A percentile compares a stretch with the other conserved stretches of the same genome.
phyloP scores from a whole-genome alignment of 2,113 vertebrate genomes.

The Trogon melanurus region DNA sequence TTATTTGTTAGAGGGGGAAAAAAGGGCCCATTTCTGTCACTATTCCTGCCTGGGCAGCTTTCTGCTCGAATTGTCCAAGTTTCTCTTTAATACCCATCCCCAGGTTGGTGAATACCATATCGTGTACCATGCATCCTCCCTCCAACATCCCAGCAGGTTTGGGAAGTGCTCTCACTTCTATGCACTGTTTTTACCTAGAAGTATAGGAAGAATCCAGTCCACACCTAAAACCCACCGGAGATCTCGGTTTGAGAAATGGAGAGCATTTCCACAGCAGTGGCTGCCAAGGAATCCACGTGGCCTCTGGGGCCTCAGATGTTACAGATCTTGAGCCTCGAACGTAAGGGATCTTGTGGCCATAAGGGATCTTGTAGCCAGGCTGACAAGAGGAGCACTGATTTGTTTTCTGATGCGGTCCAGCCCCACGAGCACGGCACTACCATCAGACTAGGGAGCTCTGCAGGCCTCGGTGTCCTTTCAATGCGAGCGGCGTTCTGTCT shows the following conservation, averaged over 20 bases:
- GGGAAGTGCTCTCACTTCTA: background rate
- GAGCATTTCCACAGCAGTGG: background rate
- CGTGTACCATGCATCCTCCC: background rate
- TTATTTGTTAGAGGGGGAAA: background rate
- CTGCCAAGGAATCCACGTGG: background rate
- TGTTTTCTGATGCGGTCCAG: background rate
- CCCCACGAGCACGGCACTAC: background rate
- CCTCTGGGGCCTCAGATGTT: background rate
- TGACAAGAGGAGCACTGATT: background rate
- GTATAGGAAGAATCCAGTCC: background rate
- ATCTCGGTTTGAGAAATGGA: background rate
- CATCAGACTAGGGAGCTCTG: background rate
- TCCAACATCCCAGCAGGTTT: background rate
- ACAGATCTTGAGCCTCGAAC: too few species aligned
- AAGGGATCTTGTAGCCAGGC: background rate
- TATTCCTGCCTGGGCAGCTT: background rate
- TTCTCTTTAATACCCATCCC: background rate
- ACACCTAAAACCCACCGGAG: background rate
- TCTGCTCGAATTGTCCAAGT: background rate
- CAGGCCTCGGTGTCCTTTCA: background rate
- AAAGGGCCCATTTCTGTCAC: background rate
- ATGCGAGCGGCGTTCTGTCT: background rate
- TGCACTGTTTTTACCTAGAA: background rate
- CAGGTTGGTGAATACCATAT: background rate
- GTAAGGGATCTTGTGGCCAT: background rate